Evolutionary conservation across 2,797 vertebrate genomes (phyloP), one percentile per base, ranked within the genome.

Genomic region (Thamnophis elegans): DNA sequence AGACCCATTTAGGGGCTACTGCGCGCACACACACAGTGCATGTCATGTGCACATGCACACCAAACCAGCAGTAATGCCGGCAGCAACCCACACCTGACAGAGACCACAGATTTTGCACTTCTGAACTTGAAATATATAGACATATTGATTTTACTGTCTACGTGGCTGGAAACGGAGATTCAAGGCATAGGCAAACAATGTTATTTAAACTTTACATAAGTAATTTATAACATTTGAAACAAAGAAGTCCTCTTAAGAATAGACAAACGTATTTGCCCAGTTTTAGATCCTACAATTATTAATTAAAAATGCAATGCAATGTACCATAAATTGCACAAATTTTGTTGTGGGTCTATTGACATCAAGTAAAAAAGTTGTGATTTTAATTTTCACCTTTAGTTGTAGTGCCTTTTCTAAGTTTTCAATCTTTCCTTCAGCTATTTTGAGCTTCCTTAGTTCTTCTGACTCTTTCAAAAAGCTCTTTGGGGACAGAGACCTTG

Each of bases 401-500:
- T 97, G 97, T 51, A 99, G 97, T 90, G 98, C 96, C 96, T 99
- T 98, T 96, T 99, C 98, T 95, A 99, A 97, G 96, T 98, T 98
- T 97, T 97, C 97, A 96, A 98, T 98, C 97, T 96, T 98, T 96
- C 96, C 97, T 96, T 98, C 98, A 94, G 97, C 97, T 95, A 96
- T 97, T 95, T 96, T 97, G 96, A 98, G 97, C 93, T 97, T 97
- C 95, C 90, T 97, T 93, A 96, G 96, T 92, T 97, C 96, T 92
- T 97, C 96, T 32, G 96, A 96, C 94, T 97, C 96, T 95, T 96
- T 97, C 73, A 97, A 96, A 97, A 96, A 97, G 96, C 96, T 98
- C 97, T 97, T 98, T 95, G 98, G 98, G 98, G 99, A 99, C 97
- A 99, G 97, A 97, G 99, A 99, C 98, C 98, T 98, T 98, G 98